A percentile compares a stretch with the other conserved stretches of the same genome.
phyloP scores from a whole-genome alignment of 2,888 invertebrate genomes.

The Hermaeophaga mercurialis region DNA sequence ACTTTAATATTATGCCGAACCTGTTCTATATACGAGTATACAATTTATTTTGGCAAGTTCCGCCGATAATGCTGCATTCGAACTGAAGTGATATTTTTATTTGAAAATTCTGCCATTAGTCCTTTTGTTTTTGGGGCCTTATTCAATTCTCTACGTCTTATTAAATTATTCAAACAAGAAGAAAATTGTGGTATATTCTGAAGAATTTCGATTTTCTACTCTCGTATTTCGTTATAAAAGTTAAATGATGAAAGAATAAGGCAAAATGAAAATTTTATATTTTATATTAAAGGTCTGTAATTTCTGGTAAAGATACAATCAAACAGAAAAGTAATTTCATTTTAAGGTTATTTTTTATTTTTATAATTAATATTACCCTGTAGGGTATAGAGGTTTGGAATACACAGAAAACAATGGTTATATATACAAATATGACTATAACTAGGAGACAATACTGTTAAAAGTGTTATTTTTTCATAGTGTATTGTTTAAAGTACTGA shows the following conservation, averaged over 20 bases:
- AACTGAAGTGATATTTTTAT: conserved; percentile 33
- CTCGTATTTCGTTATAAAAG: conserved; percentile 24
- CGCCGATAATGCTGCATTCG: conserved; percentile 30
- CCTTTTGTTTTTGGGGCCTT: conserved; percentile 32
- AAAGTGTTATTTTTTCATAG: too few species aligned
- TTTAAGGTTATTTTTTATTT: too few species aligned
- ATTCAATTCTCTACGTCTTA: conserved; percentile 32
- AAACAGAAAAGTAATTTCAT: too few species aligned
- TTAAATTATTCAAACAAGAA: conserved; percentile 35
- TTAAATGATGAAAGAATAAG: conserved; percentile 25
- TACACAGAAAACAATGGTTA: too few species aligned
- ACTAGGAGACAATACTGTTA: too few species aligned
- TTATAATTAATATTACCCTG: too few species aligned
- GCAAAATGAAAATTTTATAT: conserved; percentile 18
- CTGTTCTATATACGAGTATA: conserved; percentile 2
- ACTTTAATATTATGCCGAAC: too few species aligned
- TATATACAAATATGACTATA: too few species aligned
- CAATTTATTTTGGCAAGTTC: conserved; percentile 43
- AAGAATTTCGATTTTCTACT: conserved; percentile 17
- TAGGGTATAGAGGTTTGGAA: too few species aligned
- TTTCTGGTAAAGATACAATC: too few species aligned
- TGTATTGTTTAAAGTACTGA: too few species aligned
- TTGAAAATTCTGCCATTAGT: conserved; percentile 33
- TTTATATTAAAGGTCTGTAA: conserved; percentile 12
- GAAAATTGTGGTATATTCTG: conserved; percentile 32